Evolutionary conservation across 2,113 vertebrate species (phyloP), one percentile per base, ranked within the genome.

Genomic region (Leptosomus discolor): DNA sequence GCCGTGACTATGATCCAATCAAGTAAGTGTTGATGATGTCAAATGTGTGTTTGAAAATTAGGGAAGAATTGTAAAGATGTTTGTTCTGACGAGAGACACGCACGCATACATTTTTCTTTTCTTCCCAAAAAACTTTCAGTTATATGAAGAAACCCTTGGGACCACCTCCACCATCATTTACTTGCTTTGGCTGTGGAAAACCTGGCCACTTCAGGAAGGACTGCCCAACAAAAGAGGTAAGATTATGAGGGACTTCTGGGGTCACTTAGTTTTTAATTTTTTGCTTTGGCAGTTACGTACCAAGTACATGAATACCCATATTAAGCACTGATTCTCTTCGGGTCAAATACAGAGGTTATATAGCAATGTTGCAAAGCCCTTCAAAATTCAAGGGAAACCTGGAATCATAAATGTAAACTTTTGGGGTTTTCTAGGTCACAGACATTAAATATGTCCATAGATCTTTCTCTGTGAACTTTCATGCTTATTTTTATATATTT

Each of bases 191-290:
- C 85, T 99, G 99, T 93, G 99, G 99, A 73, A 99, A 99, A 94
- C 98, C 98, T 34, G 99, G 99, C 82, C 99, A 99, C 97, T 99
- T 99, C 94, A 99, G 99, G 97, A 99, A 99, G 97, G 99, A 99
- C 97, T 99, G 99, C 92, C 99, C 99, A 37, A 98, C 98, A 17
- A 99, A 98, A 39, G 98, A 98, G 98, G 99, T 99, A 98, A 99
- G 99, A 69, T 26, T n/a, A 11, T 9, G 45, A 20, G 30, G 46
- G 18, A 7, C 18, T 24, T 36, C 7, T 16, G 34, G 9, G 8
- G 8, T 16, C 67, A 8, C 41, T 87, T 53, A 4, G 7, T 50
- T 88, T 53, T 50, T 3, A 2, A 5, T 23, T 48, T 87, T 58
- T 58, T 32, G 12, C 30, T 8, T 37, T 41, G 23, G 16, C 36